Percentiles rank a stretch among this genome's conserved stretches.
phyloP scores from a whole-genome alignment of 2,797 vertebrate genomes.

The Girardinus metallicus region DNA sequence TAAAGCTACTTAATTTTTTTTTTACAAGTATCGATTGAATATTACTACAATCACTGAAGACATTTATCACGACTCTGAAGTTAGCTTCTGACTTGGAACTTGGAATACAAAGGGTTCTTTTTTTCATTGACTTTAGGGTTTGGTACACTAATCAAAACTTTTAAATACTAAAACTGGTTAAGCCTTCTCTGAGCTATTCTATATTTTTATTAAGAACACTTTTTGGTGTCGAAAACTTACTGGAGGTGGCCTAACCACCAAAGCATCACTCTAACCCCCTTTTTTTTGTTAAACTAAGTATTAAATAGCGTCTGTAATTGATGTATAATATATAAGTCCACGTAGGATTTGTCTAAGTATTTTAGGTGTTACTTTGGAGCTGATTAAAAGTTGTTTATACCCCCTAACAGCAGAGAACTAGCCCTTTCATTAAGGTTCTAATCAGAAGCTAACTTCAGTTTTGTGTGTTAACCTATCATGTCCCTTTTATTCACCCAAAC shows the following conservation, averaged over 20 bases:
- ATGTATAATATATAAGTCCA: background rate
- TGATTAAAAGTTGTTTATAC: background rate
- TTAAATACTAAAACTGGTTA: background rate
- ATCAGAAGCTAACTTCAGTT: slow-evolving; percentile 4
- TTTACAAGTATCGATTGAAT: background rate
- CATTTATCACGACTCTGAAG: slow-evolving; percentile 19
- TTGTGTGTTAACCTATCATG: slow-evolving; percentile 32
- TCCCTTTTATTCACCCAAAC: slow-evolving; percentile 63
- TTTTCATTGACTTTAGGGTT: background rate
- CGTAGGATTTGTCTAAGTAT: background rate
- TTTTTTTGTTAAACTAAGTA: background rate
- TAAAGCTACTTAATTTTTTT: background rate
- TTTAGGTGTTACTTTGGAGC: background rate
- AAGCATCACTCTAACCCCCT: background rate
- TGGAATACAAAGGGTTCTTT: background rate
- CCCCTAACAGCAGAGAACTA: background rate
- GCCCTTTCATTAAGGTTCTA: background rate
- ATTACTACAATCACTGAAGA: background rate
- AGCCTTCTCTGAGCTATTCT: background rate
- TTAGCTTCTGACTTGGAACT: background rate
- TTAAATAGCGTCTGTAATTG: background rate
- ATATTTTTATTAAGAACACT: background rate
- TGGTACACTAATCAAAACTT: background rate
- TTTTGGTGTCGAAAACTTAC: background rate
- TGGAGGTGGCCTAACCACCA: background rate